Base-by-base conservation (phyloP, 2,888 invertebrate species). In the Glyphotaelius pellucidus region DNA sequence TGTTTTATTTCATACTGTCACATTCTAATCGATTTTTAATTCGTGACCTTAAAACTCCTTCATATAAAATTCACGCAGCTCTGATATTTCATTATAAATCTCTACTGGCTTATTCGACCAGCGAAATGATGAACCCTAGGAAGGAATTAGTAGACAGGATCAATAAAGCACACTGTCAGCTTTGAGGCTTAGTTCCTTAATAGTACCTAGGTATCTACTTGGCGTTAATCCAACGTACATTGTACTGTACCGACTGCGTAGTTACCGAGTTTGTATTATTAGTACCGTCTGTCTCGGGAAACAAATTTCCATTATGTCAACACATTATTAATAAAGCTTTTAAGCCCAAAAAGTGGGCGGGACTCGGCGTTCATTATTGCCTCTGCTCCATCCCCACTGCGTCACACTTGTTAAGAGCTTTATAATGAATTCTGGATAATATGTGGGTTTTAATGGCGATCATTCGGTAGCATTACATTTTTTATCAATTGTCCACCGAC, bases 241-340 rank as follows among this genome's bases (percentile, higher is more conserved):
- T 67, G 67, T 67, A 67, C 67, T 67, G 67, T 67, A 67, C 67
- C 67, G 25, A 67, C 67, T n/a, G 67, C 25, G 25, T 25, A 67
- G 67, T 67, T 67, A 67, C 7, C 25, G 9, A 67, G 67, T 67
- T 19, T 7, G 52, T 67, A 67, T 25, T 7, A 52, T n/a, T 81
- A 5, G 81, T 85, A 85, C 35, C 25, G 25, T 14, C 85, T 85
- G 15, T 31, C 38, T 85, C 5, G 42, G n/a, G 38, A 84, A 85
- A 87, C 81, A 91, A 88, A 88, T 87, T 67, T 81, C 86, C 88
- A 81, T 87, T 25, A 87, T 88, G 88, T 88, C 91, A 91, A 88
- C 90, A 90, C 84, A 90, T 90, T 90, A 90, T 80, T 87, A 87
- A 47, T 52, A 80, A 80, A 84, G 85, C 80, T 80, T 84, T 86